These are phyloP conservation scores for Phthorimaea operculella DNA, from an alignment of 1,140 invertebrate species.

Conservation along the genomic window DNA sequence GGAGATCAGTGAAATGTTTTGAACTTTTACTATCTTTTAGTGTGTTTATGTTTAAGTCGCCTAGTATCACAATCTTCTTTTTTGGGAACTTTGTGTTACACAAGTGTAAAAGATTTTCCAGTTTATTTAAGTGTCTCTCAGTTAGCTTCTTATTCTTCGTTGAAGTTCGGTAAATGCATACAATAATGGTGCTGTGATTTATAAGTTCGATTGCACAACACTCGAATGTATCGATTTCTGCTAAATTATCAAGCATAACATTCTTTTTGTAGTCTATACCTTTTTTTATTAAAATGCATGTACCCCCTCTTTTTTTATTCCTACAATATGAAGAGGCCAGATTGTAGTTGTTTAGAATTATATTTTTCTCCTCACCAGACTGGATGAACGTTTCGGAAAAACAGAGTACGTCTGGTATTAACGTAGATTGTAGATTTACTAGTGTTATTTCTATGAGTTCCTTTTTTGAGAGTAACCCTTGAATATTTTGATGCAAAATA, in stretches of 20 bases:
- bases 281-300: conserved; percentile 5
- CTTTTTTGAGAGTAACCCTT: neutral
- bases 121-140: neutral
- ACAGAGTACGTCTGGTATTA: neutral
- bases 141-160: neutral
- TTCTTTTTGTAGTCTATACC: neutral
- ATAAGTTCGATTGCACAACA: neutral
- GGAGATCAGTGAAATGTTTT: neutral
- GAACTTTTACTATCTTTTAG: neutral
- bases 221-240: neutral
- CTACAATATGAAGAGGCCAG: neutral
- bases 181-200: neutral
- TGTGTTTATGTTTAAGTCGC: conserved; percentile 1
- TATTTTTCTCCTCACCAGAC: neutral
- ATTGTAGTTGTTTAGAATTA: neutral
- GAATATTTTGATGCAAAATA: conserved; percentile 2
- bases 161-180: neutral
- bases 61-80: neutral
- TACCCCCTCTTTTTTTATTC: neutral
- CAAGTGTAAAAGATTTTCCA: neutral
- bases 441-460: neutral
- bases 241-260: neutral
- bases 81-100: neutral
- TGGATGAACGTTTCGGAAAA: neutral
- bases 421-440: neutral